These are phyloP conservation scores for Cynoglossus semilaevis DNA, from an alignment of 2,113 vertebrate species.

Conservation along the genomic window DNA sequence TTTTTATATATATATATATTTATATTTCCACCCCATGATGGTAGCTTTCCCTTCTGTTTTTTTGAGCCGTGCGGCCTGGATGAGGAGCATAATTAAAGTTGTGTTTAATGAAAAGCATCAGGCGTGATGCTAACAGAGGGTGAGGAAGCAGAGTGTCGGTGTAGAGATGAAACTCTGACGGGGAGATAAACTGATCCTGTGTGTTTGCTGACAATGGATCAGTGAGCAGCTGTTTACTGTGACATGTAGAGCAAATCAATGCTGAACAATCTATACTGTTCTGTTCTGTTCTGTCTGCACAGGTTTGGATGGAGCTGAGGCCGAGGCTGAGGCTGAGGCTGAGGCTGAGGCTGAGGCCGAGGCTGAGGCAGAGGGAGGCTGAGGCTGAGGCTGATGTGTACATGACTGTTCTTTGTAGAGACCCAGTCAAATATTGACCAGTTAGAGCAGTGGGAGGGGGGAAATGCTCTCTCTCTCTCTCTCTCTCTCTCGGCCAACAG, in stretches of 20 bases:
- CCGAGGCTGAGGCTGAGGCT: no score
- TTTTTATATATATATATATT: not conserved
- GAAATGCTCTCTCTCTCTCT: constrained; percentile 16
- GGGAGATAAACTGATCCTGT: not conserved
- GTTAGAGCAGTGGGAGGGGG: constrained; percentile 20
- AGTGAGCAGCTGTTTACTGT: constrained; percentile 6
- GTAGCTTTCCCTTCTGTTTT: not conserved
- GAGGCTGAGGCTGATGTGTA: not conserved
- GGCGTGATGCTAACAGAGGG: not conserved
- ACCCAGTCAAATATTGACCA: constrained; percentile 32
- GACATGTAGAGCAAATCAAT: constrained; percentile 61
- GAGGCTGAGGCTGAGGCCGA: no score
- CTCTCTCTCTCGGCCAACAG: not conserved
- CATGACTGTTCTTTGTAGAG: not conserved
- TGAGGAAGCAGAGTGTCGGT: not conserved
- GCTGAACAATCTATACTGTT: constrained; percentile 23
- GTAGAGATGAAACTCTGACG: not conserved
- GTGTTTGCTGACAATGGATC: constrained; percentile 29
- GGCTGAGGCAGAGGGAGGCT: no score
- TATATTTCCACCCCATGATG: constrained; percentile 18
- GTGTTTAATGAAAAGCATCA: constrained; percentile 3
- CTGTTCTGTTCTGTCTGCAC: constrained; percentile 23
- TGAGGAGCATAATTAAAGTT: constrained; percentile 12
- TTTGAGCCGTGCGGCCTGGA: not conserved
- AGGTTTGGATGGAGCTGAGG: not conserved